Evolutionary conservation across 1,140 invertebrate genomes (phyloP), one percentile per base, ranked within the genome.

Genomic region (Dinoponera quadriceps): DNA sequence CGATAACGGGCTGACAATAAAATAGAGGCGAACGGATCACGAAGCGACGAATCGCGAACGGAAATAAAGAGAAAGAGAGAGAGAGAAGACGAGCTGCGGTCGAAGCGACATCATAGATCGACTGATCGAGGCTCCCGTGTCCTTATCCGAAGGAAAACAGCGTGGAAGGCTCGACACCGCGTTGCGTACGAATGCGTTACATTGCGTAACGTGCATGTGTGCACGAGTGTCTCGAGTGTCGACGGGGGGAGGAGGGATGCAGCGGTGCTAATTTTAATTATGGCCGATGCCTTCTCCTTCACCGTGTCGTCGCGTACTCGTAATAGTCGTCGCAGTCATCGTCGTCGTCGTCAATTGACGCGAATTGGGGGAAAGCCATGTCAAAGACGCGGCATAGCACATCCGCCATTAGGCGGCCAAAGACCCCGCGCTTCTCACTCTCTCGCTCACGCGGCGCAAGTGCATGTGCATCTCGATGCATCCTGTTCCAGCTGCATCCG

Each of bases 311-410:
- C 22, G 44, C 14, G 54, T 49, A n/a, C 57, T 71, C 55, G 25
- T 82, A 4, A 9, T 7, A 4, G 9, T 44, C 44, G 9, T n/a
- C 29, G 44, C n/a, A n/a, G n/a, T n/a, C n/a, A n/a, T 25, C 38
- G 20, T 74, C 63, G 77, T 68, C 80, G 69, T 75, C 68, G 83
- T 71, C 87, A 86, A 88, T 89, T 89, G 85, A 85, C 74, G 85
- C n/a, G 80, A 89, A 89, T 89, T 89, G 80, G 87, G 86, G 88
- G 78, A 88, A 88, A 88, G 85, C 59, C 82, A 73, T 75, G 77
- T 84, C 72, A 73, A 85, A 88, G 81, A 78, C 59, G 49, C 25
- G 62, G 22, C 33, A 44, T 22, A 62, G 68, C 27, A 75, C 88
- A 88, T 88, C 84, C 73, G 88, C 75, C 81, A 88, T 88, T 86